Conservation (phyloP, 2,113 vertebrate genomes). For the Clarias gariepinus region DNA sequence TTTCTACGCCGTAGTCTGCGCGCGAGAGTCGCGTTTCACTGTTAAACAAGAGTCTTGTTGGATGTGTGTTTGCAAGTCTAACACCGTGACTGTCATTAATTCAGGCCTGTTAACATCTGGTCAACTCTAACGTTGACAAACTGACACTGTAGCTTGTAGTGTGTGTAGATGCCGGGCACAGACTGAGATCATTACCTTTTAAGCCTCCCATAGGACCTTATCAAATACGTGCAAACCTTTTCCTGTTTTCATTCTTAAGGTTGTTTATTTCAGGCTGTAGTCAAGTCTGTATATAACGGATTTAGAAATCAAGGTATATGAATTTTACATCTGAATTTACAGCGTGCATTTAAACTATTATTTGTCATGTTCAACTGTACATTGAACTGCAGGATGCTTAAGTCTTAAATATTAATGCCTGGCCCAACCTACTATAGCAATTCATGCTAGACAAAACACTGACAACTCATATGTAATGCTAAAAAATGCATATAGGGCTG, state of each 20-base stretch:
- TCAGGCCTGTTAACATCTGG: slow-evolving; percentile 42
- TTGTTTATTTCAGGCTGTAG: neutral
- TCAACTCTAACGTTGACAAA: slow-evolving; percentile 5
- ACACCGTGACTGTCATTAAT: slow-evolving; percentile 4
- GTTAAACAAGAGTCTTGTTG: neutral
- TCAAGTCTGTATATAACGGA: neutral
- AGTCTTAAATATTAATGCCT: neutral
- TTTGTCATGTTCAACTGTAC: neutral
- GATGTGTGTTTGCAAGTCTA: neutral
- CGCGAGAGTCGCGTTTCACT: neutral
- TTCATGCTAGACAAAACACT: neutral
- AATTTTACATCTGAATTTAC: neutral
- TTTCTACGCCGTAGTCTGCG: slow-evolving; percentile 22
- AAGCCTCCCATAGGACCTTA: slow-evolving; percentile 6
- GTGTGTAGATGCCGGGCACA: slow-evolving; percentile 1
- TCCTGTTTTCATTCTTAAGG: slow-evolving; percentile 3
- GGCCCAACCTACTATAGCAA: neutral
- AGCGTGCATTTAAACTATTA: neutral
- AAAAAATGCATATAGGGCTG: neutral
- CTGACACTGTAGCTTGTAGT: slow-evolving; percentile 13
- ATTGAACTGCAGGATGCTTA: neutral
- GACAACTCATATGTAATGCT: neutral
- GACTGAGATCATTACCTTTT: slow-evolving; percentile 20
- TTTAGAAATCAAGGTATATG: too few relatives aligned
- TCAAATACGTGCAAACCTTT: slow-evolving; percentile 17